Base-by-base conservation (phyloP, 2,113 vertebrate genomes). In the Notarius lentiginosus region DNA sequence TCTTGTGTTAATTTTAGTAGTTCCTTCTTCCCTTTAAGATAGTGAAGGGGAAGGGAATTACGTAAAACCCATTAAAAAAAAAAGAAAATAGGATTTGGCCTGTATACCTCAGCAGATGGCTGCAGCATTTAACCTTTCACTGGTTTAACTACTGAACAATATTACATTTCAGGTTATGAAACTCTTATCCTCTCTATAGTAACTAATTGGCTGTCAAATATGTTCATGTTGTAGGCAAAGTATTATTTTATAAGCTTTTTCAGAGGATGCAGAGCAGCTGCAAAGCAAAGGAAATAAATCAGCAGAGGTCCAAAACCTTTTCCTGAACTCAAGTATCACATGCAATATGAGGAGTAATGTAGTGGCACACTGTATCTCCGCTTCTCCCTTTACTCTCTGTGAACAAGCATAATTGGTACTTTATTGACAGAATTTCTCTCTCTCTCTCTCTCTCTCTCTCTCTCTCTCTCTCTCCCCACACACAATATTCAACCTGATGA, bases 1-100 rank as follows among this genome's bases (percentile, higher is more conserved):
- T 80, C n/a, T 47, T 84, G 34, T 76, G 79, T 84, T 88, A 76
- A 84, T 90, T 90, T 85, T 84, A 87, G 73, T 77, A 77, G 56
- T 85, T 87, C 55, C 10, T 53, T 18, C 9, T 47, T 84, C 55
- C 68, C 47, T 60, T 81, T 20, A 81, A 34, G 41, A 82, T 17
- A 87, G 53, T 84, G 56, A 65, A 60, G 15, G 17, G 7, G 66
- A 88, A 49, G 47, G 51, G 56, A 84, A 60, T 89, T 15, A 84
- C 79, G 82, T 81, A 76, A 89, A 88, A 72, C 20, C 51, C 58
- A 85, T 53, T 30, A 83, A 53, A 58, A 60, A 82, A 77, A 75
- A 82, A 51, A 47, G 34, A 72, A 41, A 72, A 47, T 41, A 47
- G 63, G 49, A 51, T 41, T 87, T 89, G 84, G 76, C 88, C 55